Evolutionary conservation across 1,140 invertebrate species (phyloP).

Genomic region (Cotesia typhae): DNA sequence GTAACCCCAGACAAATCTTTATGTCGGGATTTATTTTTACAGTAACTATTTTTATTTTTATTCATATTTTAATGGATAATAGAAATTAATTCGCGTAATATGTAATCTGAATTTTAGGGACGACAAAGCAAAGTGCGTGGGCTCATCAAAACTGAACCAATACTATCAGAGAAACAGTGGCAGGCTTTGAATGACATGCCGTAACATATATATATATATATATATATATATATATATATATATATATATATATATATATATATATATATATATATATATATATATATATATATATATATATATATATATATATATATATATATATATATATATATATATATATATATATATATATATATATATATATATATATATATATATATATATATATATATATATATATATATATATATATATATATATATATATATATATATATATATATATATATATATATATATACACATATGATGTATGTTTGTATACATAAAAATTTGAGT

Average conservation of each 20-base stretch:
- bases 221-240: neutral
- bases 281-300: neutral
- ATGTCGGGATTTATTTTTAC: slow-evolving; percentile 15
- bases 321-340: neutral
- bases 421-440: neutral
- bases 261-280: neutral
- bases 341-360: neutral
- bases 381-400: neutral
- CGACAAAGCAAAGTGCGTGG: no score
- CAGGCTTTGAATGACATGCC: no score
- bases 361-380: neutral
- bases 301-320: neutral
- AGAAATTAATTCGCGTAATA: no score
- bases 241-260: neutral
- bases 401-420: neutral
- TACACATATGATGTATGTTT: neutral
- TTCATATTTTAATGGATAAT: no score
- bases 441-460: neutral
- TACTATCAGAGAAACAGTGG: no score
- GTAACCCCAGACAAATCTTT: slow-evolving; percentile 19
- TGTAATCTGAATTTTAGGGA: no score
- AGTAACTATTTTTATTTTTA: neutral
- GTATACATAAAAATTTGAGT: slow-evolving; percentile 1
- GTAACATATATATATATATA: neutral
- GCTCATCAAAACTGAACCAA: no score